A percentile compares a stretch with the other conserved stretches of the same genome.
Evolutionary conservation across 2,888 invertebrate species (phyloP).

Genomic region (Callyntrura guangdongensis): DNA sequence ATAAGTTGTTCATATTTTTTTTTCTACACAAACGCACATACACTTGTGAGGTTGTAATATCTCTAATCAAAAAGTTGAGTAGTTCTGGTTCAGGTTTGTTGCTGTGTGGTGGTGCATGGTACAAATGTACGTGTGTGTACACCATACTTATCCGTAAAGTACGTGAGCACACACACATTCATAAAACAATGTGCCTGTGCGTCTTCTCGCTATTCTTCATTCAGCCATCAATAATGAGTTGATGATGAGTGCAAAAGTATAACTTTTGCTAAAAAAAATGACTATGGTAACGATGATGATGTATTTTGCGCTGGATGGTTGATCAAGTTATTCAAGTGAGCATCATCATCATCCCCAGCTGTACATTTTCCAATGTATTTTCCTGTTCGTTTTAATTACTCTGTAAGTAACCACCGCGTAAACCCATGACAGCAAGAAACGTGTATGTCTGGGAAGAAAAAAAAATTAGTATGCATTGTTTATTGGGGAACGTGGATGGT

Average conservation of each 20-base stretch:
- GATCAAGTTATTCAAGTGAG: constrained; percentile 56
- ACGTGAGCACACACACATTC: not conserved
- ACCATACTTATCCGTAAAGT: not conserved
- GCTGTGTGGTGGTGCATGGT: not conserved
- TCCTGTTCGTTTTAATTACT: constrained; percentile 55
- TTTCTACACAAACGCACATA: not conserved
- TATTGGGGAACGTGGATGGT: not conserved
- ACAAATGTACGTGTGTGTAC: not conserved
- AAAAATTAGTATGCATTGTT: not conserved
- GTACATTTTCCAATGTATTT: constrained; percentile 23
- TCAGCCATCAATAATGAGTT: not conserved
- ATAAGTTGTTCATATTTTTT: not conserved
- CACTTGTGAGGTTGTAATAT: not conserved
- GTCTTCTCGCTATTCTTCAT: constrained; percentile 31
- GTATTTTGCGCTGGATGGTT: constrained; percentile 42
- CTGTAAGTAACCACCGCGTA: not conserved
- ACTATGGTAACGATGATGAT: constrained; percentile 20
- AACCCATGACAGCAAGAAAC: not conserved
- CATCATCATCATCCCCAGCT: not conserved
- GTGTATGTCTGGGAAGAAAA: not conserved
- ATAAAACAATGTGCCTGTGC: not conserved
- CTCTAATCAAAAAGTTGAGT: constrained; percentile 22
- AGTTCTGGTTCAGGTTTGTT: constrained; percentile 41
- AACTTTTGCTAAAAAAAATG: constrained; percentile 6
- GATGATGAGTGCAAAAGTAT: constrained; percentile 2